Conservation (phyloP, 2,888 invertebrate genomes). For the Globia sparganii region DNA sequence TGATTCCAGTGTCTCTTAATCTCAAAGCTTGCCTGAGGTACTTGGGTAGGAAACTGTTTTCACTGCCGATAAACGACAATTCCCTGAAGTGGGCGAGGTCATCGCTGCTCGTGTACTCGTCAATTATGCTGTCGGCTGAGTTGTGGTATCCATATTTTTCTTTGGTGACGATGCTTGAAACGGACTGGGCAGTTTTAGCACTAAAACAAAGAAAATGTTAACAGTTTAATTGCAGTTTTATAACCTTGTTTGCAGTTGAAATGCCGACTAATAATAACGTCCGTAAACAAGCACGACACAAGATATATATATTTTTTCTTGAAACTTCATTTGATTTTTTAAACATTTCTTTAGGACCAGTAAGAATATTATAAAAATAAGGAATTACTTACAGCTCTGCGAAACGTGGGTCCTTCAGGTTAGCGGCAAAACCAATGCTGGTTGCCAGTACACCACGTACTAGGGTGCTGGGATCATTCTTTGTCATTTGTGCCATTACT, state of each 20-base stretch:
- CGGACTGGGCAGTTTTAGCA: constrained; percentile 86
- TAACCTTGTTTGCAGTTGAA: not conserved
- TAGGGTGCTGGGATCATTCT: constrained; percentile 91
- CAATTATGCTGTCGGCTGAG: constrained; percentile 84
- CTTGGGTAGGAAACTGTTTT: constrained; percentile 90
- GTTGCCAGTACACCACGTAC: constrained; percentile 92
- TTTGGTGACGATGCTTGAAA: constrained; percentile 83
- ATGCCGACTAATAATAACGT: not conserved
- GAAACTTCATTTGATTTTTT: not conserved
- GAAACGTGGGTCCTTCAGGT: constrained; percentile 82
- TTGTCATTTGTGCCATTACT: constrained; percentile 92
- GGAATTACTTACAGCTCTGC: constrained; percentile 87
- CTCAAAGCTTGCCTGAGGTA: constrained; percentile 73
- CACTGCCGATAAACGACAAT: constrained; percentile 88
- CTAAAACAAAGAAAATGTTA: constrained; percentile 67
- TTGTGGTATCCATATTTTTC: constrained; percentile 87
- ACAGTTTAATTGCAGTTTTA: not conserved
- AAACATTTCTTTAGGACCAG: not conserved
- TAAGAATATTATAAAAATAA: not conserved
- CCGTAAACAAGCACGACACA: not conserved
- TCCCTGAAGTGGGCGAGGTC: constrained; percentile 81
- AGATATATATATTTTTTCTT: not conserved
- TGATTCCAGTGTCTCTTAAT: constrained; percentile 76
- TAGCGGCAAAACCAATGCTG: constrained; percentile 90
- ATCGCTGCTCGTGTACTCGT: constrained; percentile 77